phyloP scores from a whole-genome alignment of 2,113 vertebrate genomes.

The Vulpes ferrilata region DNA sequence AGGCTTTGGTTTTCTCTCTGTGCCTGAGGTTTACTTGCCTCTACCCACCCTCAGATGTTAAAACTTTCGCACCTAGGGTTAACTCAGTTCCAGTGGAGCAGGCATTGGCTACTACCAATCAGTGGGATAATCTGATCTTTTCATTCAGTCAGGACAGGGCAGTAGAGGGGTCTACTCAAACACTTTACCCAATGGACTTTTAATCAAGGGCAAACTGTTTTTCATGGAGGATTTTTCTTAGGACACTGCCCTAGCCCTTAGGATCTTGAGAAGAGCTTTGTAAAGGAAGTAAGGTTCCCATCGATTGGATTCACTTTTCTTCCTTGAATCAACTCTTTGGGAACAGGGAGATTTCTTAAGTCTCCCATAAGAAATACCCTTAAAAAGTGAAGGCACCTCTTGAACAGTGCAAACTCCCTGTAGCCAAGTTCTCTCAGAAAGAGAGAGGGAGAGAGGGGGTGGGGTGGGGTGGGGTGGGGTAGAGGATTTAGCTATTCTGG shows the following conservation, averaged over 20 bases:
- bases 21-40: background rate
- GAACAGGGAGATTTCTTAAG: background rate
- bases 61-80: background rate
- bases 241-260: background rate
- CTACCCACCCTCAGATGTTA: background rate
- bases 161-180: background rate
- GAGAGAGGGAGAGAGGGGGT: background rate
- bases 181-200: background rate
- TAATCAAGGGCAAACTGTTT: background rate
- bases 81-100: background rate
- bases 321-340: background rate
- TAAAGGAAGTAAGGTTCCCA: background rate
- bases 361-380: background rate
- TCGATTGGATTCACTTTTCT: background rate
- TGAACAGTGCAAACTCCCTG: background rate
- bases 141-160: background rate
- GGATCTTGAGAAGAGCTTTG: background rate
- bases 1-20: background rate
- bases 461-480: too few species aligned
- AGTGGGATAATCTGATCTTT: background rate
- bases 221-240: background rate
- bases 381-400: background rate
- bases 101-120: background rate
- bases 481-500: background rate
- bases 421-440: background rate